Conservation (phyloP, 2,888 invertebrate genomes). For the Phyllotreta cruciferae region DNA sequence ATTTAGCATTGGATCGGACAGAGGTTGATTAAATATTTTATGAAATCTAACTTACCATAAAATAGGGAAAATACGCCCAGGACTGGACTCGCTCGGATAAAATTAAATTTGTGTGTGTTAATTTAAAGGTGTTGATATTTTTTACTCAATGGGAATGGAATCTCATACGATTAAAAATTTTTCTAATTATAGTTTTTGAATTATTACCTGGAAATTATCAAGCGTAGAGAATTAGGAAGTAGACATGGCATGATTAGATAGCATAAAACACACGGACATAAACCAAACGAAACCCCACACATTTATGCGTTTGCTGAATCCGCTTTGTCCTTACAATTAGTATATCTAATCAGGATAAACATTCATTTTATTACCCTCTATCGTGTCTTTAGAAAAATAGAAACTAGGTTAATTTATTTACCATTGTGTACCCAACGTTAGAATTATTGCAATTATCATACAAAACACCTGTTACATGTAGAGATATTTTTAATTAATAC, state of each 20-base stretch:
- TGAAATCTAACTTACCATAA: slow-evolving; percentile 13
- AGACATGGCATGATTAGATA: slow-evolving; percentile 34
- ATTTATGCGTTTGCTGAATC: slow-evolving; percentile 33
- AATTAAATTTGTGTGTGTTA: background rate
- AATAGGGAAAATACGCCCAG: slow-evolving; percentile 7
- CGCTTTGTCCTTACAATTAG: slow-evolving; percentile 37
- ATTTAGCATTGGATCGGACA: slow-evolving; percentile 18
- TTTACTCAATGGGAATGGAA: too few species aligned
- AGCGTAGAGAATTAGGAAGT: slow-evolving; percentile 14
- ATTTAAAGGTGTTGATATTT: too few species aligned
- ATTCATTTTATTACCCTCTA: slow-evolving; percentile 29
- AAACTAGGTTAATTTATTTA: slow-evolving; percentile 11
- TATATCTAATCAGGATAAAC: slow-evolving; percentile 35
- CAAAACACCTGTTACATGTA: background rate
- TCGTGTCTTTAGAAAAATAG: slow-evolving; percentile 14
- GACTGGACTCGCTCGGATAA: background rate
- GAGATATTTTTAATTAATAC: slow-evolving; percentile 1
- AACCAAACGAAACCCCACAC: slow-evolving; percentile 31
- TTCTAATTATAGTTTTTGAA: background rate
- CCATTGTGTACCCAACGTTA: background rate
- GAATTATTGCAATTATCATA: too few species aligned
- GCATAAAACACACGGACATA: slow-evolving; percentile 33
- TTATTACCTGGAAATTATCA: background rate
- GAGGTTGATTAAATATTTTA: slow-evolving; percentile 23
- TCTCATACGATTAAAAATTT: background rate